Conservation (phyloP, 2,797 vertebrate genomes). For the Lophotriccus pileatus region DNA sequence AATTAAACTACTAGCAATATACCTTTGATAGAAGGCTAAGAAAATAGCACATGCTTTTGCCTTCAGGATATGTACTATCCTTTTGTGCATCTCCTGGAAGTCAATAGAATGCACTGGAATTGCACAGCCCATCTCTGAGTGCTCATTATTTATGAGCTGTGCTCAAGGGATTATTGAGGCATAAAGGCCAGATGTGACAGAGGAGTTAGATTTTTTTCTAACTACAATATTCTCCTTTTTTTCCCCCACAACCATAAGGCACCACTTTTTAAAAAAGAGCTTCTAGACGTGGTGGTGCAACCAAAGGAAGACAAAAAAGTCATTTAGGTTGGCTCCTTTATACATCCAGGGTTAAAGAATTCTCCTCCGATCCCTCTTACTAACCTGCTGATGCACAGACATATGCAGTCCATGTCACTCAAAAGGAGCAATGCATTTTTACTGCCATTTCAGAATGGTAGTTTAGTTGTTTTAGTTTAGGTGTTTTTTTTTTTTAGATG, state of each 20-base stretch:
- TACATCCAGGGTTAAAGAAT: not conserved
- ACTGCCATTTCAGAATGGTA: not conserved
- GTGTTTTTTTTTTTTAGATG: not conserved
- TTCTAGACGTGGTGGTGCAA: not conserved
- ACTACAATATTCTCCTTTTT: not conserved
- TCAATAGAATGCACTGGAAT: not conserved
- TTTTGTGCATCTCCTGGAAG: slow-evolving; percentile 12
- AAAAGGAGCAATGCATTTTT: not conserved
- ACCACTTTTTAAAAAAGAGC: not conserved
- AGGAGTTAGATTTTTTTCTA: not conserved
- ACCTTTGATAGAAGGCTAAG: not conserved
- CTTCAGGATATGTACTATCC: not conserved
- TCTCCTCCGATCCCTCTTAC: not conserved
- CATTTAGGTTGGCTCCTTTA: not conserved
- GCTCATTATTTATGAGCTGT: slow-evolving; percentile 15
- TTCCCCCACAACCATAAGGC: not conserved
- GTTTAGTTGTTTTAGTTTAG: not conserved
- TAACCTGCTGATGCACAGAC: not conserved
- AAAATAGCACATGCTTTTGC: not conserved
- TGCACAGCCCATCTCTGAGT: not conserved
- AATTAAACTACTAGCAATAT: not conserved
- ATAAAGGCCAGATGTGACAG: slow-evolving; percentile 30
- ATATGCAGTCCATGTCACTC: not conserved
- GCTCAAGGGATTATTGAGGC: slow-evolving; percentile 1
- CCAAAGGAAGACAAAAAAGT: not conserved